Conservation (phyloP, 2,113 vertebrate species). For the Capra hircus region DNA sequence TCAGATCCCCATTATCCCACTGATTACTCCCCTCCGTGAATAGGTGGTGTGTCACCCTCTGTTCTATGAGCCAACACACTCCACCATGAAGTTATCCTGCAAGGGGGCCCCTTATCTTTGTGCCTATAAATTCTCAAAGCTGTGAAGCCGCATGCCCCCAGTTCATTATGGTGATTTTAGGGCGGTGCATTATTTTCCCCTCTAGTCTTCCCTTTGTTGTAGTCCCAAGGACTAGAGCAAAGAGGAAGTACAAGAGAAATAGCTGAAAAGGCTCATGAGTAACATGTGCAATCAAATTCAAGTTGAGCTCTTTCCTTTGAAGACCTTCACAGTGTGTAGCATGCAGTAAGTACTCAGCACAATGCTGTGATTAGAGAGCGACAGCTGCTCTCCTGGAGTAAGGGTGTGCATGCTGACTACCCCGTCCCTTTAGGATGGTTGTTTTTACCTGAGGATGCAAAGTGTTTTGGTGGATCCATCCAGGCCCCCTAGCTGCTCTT, state of each 20-base stretch:
- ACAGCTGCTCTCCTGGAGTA: background rate
- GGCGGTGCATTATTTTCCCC: background rate
- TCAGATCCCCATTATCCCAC: background rate
- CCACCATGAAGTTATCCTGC: background rate
- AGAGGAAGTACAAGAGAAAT: background rate
- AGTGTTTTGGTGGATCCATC: background rate
- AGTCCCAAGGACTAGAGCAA: background rate
- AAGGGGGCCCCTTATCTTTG: background rate
- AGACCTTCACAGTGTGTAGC: background rate
- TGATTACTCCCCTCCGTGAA: background rate
- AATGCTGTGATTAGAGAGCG: background rate
- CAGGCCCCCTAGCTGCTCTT: background rate
- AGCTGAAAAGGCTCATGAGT: background rate
- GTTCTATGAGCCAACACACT: background rate
- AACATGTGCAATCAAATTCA: background rate
- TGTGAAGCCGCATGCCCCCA: background rate
- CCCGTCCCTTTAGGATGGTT: background rate
- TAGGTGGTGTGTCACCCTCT: background rate
- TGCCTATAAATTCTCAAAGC: background rate
- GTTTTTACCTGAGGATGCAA: background rate
- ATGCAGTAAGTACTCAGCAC: background rate
- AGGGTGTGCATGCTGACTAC: background rate
- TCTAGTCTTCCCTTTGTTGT: background rate
- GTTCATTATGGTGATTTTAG: background rate
- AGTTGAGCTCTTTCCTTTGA: background rate